Conservation (phyloP, 2,113 vertebrate genomes). For the Vulpes ferrilata region DNA sequence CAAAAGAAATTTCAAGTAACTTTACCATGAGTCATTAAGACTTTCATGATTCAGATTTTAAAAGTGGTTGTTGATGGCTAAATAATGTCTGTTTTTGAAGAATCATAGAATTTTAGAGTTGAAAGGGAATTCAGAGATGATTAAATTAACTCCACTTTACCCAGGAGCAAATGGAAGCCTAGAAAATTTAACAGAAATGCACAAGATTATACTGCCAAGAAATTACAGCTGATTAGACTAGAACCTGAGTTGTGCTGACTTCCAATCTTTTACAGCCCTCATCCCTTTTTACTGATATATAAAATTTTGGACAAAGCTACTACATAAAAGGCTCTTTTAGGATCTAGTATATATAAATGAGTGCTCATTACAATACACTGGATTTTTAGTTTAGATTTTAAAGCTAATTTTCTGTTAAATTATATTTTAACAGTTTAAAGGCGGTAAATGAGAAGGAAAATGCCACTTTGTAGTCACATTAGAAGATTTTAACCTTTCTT, state of each 20-base stretch:
- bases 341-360: not conserved
- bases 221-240: constrained; percentile 9
- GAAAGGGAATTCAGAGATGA: constrained; percentile 64
- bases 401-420: constrained; percentile 65
- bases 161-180: not conserved
- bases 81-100: constrained; percentile 28
- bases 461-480: not conserved
- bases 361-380: not conserved
- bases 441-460: constrained; percentile 1
- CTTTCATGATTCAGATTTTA: constrained; percentile 39
- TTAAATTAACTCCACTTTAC: not conserved
- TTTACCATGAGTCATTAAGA: constrained; percentile 36
- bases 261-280: not conserved
- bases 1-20: constrained; percentile 55
- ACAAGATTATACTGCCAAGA: not conserved
- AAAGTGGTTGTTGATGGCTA: not conserved
- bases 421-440: constrained; percentile 65
- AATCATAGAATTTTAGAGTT: constrained; percentile 52
- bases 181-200: constrained; percentile 7
- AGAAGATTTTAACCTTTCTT: constrained; percentile 32
- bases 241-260: not conserved
- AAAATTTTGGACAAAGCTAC: constrained; percentile 18
- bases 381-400: constrained; percentile 21
- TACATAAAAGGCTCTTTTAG: constrained; percentile 52
- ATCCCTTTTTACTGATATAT: not conserved